Evolutionary conservation across 2,113 vertebrate genomes (phyloP), one percentile per base, ranked within the genome.

Genomic region (Arizona elegans): DNA sequence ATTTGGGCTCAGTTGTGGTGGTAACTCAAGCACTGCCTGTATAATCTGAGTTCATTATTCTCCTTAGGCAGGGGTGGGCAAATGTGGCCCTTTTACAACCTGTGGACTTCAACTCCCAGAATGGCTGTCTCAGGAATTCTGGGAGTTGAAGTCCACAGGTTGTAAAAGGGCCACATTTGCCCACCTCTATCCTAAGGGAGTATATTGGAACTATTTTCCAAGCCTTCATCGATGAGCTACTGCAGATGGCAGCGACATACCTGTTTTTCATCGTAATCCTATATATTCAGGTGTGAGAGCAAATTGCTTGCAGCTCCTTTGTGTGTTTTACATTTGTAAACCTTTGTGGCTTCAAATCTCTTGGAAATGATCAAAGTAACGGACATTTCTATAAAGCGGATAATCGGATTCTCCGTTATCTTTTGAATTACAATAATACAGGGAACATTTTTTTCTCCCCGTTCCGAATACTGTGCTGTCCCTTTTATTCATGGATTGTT

Each of bases 311-410:
- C n/a, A 86, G 97, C 94, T 97, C 95, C 97, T 96, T 96, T 96
- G 92, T 96, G 95, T 95, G 96, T 95, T 96, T 95, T 96, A 95
- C 95, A 96, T 58, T 97, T 97, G 97, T 97, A 97, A 98, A 97
- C 97, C 96, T 95, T 95, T 96, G 96, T 95, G 97, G 97, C 96
- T 96, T 97, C 97, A 98, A 98, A 97, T 97, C 97, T 97, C 94
- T 95, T 94, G 94, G 91, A 97, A 97, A 96, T 97, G 97, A 98
- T 96, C 98, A 97, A 97, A 96, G 96, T 96, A 97, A 97, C 93
- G 0, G 94, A 97, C 95, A 96, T 90, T 92, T 97, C 97, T 97
- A 86, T 97, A 97, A 98, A 97, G 96, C 56, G 97, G 93, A 92
- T 92, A 95, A 97, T 98, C 97, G 97, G 95, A 93, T 96, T 96